Evolutionary conservation across 2,113 vertebrate genomes (phyloP), one percentile per base, ranked within the genome.

Genomic region (Epinephelus moara): DNA sequence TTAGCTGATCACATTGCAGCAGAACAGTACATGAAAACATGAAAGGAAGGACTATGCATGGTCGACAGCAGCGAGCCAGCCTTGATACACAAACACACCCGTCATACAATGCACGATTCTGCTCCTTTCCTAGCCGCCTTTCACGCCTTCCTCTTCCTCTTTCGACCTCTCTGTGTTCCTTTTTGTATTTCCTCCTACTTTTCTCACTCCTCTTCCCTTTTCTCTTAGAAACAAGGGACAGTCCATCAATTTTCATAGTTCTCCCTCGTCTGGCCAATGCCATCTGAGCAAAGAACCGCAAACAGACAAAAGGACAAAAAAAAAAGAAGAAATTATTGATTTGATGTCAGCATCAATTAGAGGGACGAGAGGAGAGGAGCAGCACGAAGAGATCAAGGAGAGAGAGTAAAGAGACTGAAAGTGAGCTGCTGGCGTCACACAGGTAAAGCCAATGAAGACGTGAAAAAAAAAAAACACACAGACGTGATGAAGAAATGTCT

Each of bases 311-410:
- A 86, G 86, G 86, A 84, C 81, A 42, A 59, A 74, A 92, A 89
- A 84, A 89, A 91, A 94, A 83, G 4, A 30, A 69, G 81, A 91
- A 94, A 86, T 68, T 86, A 95, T 94, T 90, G 93, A 95, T 95
- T 94, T 90, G 59, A 85, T 94, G 94, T 94, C 94, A 90, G 75
- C 72, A 23, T 79, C 81, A 88, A 91, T 94, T 94, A 95, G 81
- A 85, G 68, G 23, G 37, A 56, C 19, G 23, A 78, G 82, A 52
- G 78, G 62, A 85, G 47, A 86, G 70, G 45, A 64, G 71, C 23
- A 57, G 76, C 69, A 62, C 13, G 50, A 62, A 82, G 66, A 75
- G 75, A 71, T 53, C 47, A 37, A 66, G 30, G 19, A 71, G 55
- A 64, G 21, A 70, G 30, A 61, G 52, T 27, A 27, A 67, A 70